Evolutionary conservation across 30 jellyfish, hydroid and myxozoan species (phyloP), one percentile per base, ranked within the genome.

Genomic region (Chrysaora quinquecirrha): DNA sequence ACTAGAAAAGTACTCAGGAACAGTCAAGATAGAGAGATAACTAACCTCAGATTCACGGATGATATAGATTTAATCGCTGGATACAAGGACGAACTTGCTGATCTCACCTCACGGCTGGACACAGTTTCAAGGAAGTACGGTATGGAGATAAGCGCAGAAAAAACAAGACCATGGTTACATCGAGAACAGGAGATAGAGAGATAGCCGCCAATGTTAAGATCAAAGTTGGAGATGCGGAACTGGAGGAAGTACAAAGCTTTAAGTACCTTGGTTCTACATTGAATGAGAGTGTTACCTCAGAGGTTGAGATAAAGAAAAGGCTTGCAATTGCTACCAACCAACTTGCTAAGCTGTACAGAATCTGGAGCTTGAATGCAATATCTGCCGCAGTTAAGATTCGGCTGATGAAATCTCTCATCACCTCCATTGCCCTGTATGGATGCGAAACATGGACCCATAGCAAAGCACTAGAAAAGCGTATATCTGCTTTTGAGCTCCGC

Each of bases 81-180:
- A 11, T 25, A 69, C 14, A 64, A 43, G 52, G 71, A 63, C 77
- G 81, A 78, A 35, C 89, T 78, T 69, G 71, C 70, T 21, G 81
- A 34, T 23, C 81, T 78, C 58, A 64, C 81, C 34, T 28, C 23
- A 31, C 19, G 64, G 25, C 78, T 75, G 64, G 87, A 75, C 81
- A 50, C 76, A 32, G 31, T 62, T 4, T 56, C 87, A 34, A 34
- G 87, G 23, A 78, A 30, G 47, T 78, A 78, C 32, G 82, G 89
- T n/a, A 78, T 78, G 89, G 83, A 78, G 61, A 64, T 78, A 48
- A 58, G 89, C 62, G 81, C 71, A n/a, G 61, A 46, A 78, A 78
- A 64, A 61, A 30, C 30, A 31, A 78, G 47, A 64, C 63, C 27
- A 29, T 50, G 32, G 77, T 50, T 60, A 52, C 75, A 11, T 48